Percentiles rank a stretch among this genome's conserved stretches.
Evolutionary conservation across 2,888 invertebrate species (phyloP).

Genomic region (Alitta virens): DNA sequence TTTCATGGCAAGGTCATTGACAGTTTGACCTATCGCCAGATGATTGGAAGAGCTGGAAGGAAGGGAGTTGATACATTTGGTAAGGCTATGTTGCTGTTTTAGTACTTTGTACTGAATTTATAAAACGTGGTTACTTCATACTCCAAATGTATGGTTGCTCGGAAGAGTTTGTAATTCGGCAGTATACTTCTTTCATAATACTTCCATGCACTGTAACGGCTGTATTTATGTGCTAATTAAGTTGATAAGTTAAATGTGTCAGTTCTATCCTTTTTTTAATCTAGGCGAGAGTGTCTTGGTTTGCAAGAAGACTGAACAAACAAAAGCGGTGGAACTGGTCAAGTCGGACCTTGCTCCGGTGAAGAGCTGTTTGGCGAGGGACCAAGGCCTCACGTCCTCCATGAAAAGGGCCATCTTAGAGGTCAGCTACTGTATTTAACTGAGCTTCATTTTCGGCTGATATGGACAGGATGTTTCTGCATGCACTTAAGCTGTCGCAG

Average conservation of each 20-base stretch:
- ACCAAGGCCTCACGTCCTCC: conserved; percentile 57
- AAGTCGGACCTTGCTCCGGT: conserved; percentile 66
- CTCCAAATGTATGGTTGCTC: too few species aligned
- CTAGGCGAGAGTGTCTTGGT: conserved; percentile 87
- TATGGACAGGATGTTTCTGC: too few species aligned
- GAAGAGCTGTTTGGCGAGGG: conserved; percentile 73
- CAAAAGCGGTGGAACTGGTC: conserved; percentile 71
- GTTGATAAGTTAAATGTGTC: too few species aligned
- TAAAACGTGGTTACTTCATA: too few species aligned
- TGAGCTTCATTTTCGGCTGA: too few species aligned
- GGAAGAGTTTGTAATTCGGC: too few species aligned
- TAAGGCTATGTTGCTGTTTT: too few species aligned
- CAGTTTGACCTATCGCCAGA: conserved; percentile 74
- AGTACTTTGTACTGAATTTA: too few species aligned
- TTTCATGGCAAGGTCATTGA: conserved; percentile 73
- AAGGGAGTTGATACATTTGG: conserved; percentile 69
- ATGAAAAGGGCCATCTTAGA: conserved; percentile 62
- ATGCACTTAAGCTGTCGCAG: too few species aligned
- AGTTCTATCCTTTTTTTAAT: conserved; percentile 16
- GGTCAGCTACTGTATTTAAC: conserved; percentile 39
- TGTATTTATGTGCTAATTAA: too few species aligned
- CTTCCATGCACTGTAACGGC: too few species aligned
- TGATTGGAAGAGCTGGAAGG: conserved; percentile 95
- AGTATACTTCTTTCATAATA: too few species aligned
- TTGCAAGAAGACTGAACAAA: conserved; percentile 75